Conservation (phyloP, 2,113 vertebrate species). For the Psittacula cyanocephala region DNA sequence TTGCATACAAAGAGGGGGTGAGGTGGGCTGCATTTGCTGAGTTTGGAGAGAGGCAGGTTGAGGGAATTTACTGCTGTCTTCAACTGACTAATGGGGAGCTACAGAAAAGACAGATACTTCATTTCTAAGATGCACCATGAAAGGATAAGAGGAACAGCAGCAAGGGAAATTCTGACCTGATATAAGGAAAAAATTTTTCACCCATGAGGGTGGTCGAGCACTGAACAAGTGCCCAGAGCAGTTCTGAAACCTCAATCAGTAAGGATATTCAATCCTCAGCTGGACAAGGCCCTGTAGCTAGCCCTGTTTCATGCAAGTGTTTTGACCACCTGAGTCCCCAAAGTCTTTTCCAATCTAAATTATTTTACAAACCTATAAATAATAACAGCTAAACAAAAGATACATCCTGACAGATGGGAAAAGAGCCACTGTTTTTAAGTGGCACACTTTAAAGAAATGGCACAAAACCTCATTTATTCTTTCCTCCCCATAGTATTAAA, state of each 20-base stretch:
- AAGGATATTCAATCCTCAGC: neutral
- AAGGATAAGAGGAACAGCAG: neutral
- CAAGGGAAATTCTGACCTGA: neutral
- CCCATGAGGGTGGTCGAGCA: neutral
- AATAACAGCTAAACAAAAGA: neutral
- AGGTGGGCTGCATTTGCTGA: neutral
- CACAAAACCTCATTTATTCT: neutral
- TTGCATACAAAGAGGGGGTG: fast-evolving
- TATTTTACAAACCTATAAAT: neutral
- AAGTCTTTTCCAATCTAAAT: neutral
- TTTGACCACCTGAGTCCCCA: neutral
- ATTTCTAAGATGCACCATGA: neutral
- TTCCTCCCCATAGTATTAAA: neutral
- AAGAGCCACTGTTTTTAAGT: neutral
- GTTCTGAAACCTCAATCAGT: neutral
- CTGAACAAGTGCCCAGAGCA: neutral
- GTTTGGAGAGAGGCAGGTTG: neutral
- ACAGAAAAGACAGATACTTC: neutral
- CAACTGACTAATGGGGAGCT: neutral
- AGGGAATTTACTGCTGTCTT: neutral
- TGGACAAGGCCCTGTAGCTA: neutral
- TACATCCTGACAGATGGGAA: neutral
- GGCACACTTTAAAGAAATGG: neutral
- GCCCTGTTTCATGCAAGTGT: neutral
- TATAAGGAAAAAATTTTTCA: neutral